Conservation (phyloP, 2,888 invertebrate species). For the Cheilosia pagana region DNA sequence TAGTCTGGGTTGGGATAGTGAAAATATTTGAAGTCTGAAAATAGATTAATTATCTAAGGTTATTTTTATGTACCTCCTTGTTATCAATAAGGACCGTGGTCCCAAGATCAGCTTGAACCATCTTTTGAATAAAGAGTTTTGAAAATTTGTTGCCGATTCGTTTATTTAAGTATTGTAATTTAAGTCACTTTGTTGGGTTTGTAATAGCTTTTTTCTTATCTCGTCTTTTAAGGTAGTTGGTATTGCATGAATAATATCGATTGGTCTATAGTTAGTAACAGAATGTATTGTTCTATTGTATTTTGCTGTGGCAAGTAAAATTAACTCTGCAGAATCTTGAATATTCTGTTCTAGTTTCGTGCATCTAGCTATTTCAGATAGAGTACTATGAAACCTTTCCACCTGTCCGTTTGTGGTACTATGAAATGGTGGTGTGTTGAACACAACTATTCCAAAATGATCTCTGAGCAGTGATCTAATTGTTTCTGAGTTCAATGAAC, state of each 20-base stretch:
- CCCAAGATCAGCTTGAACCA: conserved; percentile 26
- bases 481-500: background rate
- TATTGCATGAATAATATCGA: conserved; percentile 8
- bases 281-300: conserved; percentile 25
- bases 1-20: too few species aligned
- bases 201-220: background rate
- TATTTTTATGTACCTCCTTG: conserved; percentile 25
- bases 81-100: conserved; percentile 38
- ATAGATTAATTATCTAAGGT: conserved; percentile 21
- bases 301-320: background rate
- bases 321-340: too few species aligned
- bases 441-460: background rate
- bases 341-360: conserved; percentile 31
- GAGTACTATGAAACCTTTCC: conserved; percentile 42
- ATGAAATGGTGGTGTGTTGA: background rate
- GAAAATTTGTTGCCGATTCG: conserved; percentile 31
- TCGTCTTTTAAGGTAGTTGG: background rate
- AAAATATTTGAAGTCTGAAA: too few species aligned
- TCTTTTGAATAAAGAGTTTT: conserved; percentile 28
- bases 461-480: background rate
- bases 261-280: background rate
- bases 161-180: conserved; percentile 15
- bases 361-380: conserved; percentile 31
- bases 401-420: conserved; percentile 19
- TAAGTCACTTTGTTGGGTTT: background rate